phyloP scores from a whole-genome alignment of 2,888 invertebrate genomes.

The Julus scandinavius region DNA sequence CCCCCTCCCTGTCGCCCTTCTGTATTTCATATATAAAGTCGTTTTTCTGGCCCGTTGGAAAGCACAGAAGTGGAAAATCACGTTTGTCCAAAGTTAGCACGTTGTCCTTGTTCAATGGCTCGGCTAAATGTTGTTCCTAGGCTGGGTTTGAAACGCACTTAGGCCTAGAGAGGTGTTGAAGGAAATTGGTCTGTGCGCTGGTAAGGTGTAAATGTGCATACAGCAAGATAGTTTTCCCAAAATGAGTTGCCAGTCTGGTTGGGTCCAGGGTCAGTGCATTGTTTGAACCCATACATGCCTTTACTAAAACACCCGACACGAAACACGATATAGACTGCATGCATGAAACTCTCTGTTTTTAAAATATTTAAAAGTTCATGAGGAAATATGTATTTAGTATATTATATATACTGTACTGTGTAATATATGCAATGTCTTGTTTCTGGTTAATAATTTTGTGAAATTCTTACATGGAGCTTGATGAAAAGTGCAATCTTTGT shows the following conservation, averaged over 20 bases:
- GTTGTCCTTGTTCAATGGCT: slow-evolving; percentile 49
- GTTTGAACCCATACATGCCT: not conserved
- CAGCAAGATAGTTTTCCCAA: not conserved
- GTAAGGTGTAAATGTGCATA: not conserved
- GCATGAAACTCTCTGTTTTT: too few relatives aligned
- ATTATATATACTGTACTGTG: too few relatives aligned
- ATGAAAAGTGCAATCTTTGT: too few relatives aligned
- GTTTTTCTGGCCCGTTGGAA: slow-evolving; percentile 47
- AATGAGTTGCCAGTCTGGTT: not conserved
- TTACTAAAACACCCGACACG: not conserved
- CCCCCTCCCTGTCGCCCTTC: not conserved
- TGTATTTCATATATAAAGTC: slow-evolving; percentile 27
- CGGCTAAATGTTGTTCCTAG: slow-evolving; percentile 47
- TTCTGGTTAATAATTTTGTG: too few relatives aligned
- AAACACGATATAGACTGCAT: too few relatives aligned
- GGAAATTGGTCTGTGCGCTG: not conserved
- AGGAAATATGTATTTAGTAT: too few relatives aligned
- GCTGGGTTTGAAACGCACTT: slow-evolving; percentile 3
- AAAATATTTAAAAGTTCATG: too few relatives aligned
- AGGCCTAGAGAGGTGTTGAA: not conserved
- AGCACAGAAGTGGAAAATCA: slow-evolving; percentile 49
- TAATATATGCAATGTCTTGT: too few relatives aligned
- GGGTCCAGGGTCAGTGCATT: not conserved
- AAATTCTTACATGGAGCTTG: too few relatives aligned
- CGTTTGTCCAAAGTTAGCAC: slow-evolving; percentile 48